Base-by-base conservation (phyloP, 2,888 invertebrate genomes). In the Melanophora roralis region DNA sequence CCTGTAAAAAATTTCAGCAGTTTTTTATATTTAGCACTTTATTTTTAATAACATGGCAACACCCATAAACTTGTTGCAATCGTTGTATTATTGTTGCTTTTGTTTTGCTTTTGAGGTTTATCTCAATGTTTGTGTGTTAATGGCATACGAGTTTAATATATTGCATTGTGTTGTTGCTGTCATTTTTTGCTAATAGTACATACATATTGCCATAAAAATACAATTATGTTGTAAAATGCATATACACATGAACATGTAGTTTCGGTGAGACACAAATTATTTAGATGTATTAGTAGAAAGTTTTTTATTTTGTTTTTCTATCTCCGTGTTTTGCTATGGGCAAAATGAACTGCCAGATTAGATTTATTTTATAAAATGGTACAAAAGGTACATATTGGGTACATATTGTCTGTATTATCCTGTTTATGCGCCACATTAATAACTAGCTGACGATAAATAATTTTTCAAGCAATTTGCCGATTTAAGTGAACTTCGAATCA, bases 181-280 rank as follows among this genome's bases (percentile, higher is more conserved):
- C 47, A 11, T 38, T n/a, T 40, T 5, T 21, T 83, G 85, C 23
- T 12, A 49, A 38, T n/a, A n/a, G n/a, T n/a, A n/a, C n/a, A n/a
- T n/a, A n/a, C n/a, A n/a, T 57, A 38, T 84, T 84, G 83, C 51
- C 83, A 84, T 85, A 86, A n/a, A n/a, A n/a, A 84, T 85, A 86
- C 85, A 86, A 86, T 85, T 85, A 85, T 84, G 83, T 83, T 82
- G 83, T 83, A 83, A 73, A 62, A 38, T 34, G 19, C 38, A 65
- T 38, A 38, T 55, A n/a, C n/a, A n/a, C n/a, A n/a, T n/a, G n/a
- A n/a, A n/a, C 62, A 71, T 76, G 34, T 65, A 51, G 49, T 14
- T 83, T 68, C 2, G 45, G 45, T 55, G n/a, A 43, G 43, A 53
- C 43, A 55, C 43, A n/a, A 8, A 21, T 8, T 45, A 2, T 36